These are phyloP conservation scores for Lithodes maja DNA, from an alignment of 2,888 invertebrate genomes.

Conservation along the genomic window DNA sequence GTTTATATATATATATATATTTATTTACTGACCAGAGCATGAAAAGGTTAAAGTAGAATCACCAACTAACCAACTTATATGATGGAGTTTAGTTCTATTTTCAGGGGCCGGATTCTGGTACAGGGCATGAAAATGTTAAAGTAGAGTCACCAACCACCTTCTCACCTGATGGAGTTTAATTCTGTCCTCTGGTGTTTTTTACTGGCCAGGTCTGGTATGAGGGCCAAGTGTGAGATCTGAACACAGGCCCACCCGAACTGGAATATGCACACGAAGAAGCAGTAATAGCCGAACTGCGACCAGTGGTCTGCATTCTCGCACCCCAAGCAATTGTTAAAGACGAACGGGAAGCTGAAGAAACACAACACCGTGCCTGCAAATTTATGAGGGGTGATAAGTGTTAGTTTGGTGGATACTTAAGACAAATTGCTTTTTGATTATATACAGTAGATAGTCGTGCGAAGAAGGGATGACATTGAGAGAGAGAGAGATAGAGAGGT, in stretches of 20 bases:
- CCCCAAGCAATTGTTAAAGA: conserved; percentile 85
- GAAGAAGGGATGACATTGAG: neutral
- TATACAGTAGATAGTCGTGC: neutral
- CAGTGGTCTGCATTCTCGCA: conserved; percentile 77
- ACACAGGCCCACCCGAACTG: conserved; percentile 96
- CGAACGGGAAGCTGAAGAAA: conserved; percentile 87
- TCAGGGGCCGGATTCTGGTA: too few species aligned
- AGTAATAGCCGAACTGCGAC: conserved; percentile 85
- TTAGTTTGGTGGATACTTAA: neutral
- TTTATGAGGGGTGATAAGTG: neutral
- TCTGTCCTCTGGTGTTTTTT: conserved; percentile 84
- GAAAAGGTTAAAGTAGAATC: too few species aligned
- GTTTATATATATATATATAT: too few species aligned
- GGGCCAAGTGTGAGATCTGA: conserved; percentile 93
- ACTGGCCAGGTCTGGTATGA: conserved; percentile 88
- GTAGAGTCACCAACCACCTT: neutral
- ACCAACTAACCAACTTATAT: too few species aligned
- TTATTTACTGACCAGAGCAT: too few species aligned
- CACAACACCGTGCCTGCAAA: conserved; percentile 84
- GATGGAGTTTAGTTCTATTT: too few species aligned
- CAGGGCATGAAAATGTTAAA: too few species aligned
- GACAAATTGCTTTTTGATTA: too few species aligned
- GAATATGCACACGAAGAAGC: conserved; percentile 86
- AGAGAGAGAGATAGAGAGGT: too few species aligned
- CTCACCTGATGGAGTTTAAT: conserved; percentile 84